Evolutionary conservation across 2,888 invertebrate genomes (phyloP), one percentile per base, ranked within the genome.

Genomic region (Drosophila rellima): DNA sequence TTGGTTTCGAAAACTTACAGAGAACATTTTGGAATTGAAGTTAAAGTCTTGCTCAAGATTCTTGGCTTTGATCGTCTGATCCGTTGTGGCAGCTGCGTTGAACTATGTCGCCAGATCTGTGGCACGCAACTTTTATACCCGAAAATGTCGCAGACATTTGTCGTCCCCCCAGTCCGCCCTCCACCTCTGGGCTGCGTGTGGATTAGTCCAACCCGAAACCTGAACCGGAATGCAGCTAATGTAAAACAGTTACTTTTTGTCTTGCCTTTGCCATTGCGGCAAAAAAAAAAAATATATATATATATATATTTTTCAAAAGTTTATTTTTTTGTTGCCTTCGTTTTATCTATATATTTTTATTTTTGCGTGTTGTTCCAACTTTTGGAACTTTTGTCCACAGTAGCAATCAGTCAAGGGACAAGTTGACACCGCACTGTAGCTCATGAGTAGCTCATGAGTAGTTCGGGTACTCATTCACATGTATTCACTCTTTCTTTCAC

Each of bases 81-180:
- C 88, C 80, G 82, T 89, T 87, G 84, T 73, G 79, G 82, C 90
- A 91, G 85, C 91, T 91, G 88, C 82, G 87, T 81, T 92, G 88
- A 90, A 92, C 92, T 92, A 91, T 90, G 90, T 85, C 87, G 88
- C 82, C 89, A 78, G 78, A 80, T 86, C 87, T 87, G 78, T 81
- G 52, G 71, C 74, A 83, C 78, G 78, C 85, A 88, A 82, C 91
- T 92, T 92, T 90, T 92, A 92, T 92, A 92, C 37, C 75, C 77
- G 17, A 65, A 66, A 68, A 47, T n/a, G 13, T 29, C 13, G 18
- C 48, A n/a, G 31, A 18, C 29, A 29, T 18, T 7, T 26, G 26
- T 7, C 13, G 48, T 7, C 11, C 26, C 44, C 29, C 29, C 40
- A 31, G 33, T 42, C n/a, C 35, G 35, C 50, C 10, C 23, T 17